Conservation (phyloP, 2,888 invertebrate species). For the Trissoscelio sp. region DNA sequence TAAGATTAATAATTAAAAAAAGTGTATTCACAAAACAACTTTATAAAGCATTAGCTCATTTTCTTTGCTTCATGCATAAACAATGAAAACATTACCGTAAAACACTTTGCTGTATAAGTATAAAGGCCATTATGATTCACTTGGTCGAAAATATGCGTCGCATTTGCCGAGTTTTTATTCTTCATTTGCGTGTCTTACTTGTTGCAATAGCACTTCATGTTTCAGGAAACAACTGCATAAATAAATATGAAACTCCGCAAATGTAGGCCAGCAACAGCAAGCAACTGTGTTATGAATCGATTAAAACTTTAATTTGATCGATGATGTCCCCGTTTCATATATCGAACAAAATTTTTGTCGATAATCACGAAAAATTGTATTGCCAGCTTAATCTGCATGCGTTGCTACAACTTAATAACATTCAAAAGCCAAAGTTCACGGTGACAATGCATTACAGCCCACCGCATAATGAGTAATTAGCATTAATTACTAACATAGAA, state of each 20-base stretch:
- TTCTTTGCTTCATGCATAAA: conserved; percentile 23
- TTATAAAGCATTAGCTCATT: too few relatives aligned
- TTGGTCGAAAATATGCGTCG: neutral
- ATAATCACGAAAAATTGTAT: neutral
- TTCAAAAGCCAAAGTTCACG: conserved; percentile 4
- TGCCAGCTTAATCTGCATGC: too few relatives aligned
- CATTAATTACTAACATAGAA: conserved; percentile 40
- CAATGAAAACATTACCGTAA: conserved; percentile 38
- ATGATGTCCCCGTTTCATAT: too few relatives aligned
- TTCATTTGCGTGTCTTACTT: conserved; percentile 18
- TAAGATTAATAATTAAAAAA: too few relatives aligned
- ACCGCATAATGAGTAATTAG: conserved; percentile 38
- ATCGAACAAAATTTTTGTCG: too few relatives aligned
- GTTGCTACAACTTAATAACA: neutral
- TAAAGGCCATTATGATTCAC: conserved; percentile 32
- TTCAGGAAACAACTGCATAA: conserved; percentile 5
- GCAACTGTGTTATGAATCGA: neutral
- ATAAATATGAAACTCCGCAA: conserved; percentile 3
- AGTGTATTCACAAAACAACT: too few relatives aligned
- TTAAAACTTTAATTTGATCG: conserved; percentile 3
- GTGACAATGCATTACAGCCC: conserved; percentile 4
- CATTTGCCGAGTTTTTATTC: conserved; percentile 6
- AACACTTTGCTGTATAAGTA: conserved; percentile 28
- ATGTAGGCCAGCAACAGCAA: neutral
- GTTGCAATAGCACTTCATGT: conserved; percentile 1